Percentiles rank a stretch among this genome's conserved stretches.
Conservation (phyloP, 2,113 vertebrate genomes). For the Typhlomys cinereus region DNA sequence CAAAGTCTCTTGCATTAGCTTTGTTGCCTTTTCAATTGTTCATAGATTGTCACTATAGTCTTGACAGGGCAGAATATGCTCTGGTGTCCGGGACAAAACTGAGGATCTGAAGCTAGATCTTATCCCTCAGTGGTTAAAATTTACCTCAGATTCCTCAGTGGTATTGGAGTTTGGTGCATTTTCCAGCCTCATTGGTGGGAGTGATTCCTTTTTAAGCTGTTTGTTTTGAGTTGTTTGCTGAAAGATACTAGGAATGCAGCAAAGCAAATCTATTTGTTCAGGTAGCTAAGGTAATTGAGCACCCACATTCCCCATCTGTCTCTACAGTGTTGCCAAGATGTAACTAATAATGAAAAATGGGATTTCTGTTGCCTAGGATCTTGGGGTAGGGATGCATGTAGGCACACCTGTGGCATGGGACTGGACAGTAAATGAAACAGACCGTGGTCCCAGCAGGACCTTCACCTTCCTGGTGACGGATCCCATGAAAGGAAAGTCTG, state of each 20-base stretch:
- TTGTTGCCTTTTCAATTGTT: rapidly evolving
- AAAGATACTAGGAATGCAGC: not conserved
- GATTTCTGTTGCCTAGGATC: not conserved
- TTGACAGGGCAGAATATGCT: not conserved
- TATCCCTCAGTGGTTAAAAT: not conserved
- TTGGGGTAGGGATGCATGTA: not conserved
- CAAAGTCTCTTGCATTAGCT: not conserved
- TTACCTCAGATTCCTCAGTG: not conserved
- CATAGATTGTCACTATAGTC: not conserved
- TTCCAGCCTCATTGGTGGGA: not conserved
- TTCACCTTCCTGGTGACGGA: not conserved
- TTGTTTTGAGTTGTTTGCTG: not conserved
- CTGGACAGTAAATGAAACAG: not conserved
- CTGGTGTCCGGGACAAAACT: not conserved
- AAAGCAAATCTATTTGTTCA: constrained; percentile 4
- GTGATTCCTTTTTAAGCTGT: not conserved
- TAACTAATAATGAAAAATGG: constrained; percentile 42
- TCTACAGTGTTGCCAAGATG: not conserved
- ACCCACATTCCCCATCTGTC: constrained; percentile 24
- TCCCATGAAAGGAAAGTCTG: not conserved
- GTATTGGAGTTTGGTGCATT: not conserved
- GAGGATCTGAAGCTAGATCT: not conserved
- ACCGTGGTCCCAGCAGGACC: too few relatives aligned
- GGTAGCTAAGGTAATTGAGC: constrained; percentile 31
- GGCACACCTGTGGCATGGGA: not conserved